Evolutionary conservation across 2,113 vertebrate genomes (phyloP).

Genomic region (Anoplopoma fimbria): DNA sequence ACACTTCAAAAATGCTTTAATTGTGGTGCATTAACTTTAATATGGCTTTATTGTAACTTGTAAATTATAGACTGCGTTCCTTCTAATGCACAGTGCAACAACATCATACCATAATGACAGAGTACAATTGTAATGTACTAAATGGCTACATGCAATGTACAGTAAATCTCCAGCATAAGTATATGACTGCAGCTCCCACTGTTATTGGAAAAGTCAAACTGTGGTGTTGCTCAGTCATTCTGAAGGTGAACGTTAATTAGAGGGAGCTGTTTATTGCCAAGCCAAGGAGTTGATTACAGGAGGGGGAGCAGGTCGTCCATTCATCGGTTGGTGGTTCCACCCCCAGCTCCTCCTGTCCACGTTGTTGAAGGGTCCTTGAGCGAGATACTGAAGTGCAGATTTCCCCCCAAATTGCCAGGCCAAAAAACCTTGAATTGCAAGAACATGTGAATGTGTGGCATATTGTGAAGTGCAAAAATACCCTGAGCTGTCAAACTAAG

Average conservation of each 20-base stretch:
- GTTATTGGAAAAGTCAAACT: neutral
- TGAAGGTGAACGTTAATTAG: constrained; percentile 7
- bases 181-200: neutral
- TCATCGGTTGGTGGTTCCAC: neutral
- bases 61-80: neutral
- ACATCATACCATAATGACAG: neutral
- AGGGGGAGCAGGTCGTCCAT: neutral
- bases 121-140: no score
- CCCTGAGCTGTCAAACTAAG: neutral
- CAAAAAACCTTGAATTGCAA: neutral
- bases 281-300: neutral
- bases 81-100: neutral
- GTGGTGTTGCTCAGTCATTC: neutral
- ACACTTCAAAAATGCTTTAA: neutral
- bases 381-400: no score
- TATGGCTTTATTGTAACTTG: no score
- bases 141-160: neutral
- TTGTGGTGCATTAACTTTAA: neutral
- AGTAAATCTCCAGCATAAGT: neutral
- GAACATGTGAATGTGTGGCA: neutral
- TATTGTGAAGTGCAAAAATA: neutral
- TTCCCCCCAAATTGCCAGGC: neutral
- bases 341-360: neutral
- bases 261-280: neutral
- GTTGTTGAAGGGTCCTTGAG: neutral